phyloP scores from a whole-genome alignment of 2,888 invertebrate genomes.

The Rotaria sp. region DNA sequence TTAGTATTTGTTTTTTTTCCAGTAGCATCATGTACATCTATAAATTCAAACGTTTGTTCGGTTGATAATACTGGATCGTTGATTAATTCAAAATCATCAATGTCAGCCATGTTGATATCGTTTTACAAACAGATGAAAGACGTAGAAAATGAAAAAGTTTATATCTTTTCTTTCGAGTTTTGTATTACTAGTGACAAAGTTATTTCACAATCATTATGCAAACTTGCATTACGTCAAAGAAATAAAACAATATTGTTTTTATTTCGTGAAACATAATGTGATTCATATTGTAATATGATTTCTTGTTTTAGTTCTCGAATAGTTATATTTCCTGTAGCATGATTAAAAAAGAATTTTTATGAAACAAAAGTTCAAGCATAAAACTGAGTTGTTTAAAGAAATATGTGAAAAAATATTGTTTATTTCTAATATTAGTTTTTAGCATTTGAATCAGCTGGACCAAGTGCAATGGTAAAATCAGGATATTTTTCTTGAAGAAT shows the following conservation, averaged over 20 bases:
- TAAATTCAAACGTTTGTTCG: neutral
- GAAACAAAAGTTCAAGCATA: neutral
- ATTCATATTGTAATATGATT: neutral
- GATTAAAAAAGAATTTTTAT: neutral
- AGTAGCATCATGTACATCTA: neutral
- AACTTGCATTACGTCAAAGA: neutral
- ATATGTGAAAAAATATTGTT: neutral
- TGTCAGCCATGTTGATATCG: neutral
- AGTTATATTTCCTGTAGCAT: neutral
- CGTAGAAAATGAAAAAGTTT: neutral
- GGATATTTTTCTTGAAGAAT: conserved; percentile 4
- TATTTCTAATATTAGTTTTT: neutral
- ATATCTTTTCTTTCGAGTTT: neutral
- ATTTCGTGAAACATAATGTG: neutral
- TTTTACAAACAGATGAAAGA: neutral
- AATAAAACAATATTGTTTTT: neutral
- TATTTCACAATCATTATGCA: neutral
- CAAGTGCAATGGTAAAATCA: neutral
- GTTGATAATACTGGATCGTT: neutral
- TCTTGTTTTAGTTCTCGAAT: neutral
- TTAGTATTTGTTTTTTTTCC: neutral
- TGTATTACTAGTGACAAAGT: neutral
- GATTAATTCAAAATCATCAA: neutral
- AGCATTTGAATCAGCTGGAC: neutral
- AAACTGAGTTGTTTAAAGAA: neutral